Conservation (phyloP, 2,888 invertebrate genomes). For the Linnaemya tessellans region DNA sequence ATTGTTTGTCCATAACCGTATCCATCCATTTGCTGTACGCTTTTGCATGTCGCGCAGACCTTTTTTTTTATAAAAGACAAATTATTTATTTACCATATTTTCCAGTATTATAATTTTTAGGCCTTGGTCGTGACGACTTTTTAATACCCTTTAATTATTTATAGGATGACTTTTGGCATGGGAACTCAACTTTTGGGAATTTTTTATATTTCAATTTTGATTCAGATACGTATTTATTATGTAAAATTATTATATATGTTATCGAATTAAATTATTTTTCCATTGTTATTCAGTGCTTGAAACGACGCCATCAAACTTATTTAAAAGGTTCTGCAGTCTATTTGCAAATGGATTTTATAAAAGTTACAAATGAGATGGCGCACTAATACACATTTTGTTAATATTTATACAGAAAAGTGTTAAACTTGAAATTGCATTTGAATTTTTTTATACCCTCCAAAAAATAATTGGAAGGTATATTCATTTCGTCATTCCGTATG, state of each 20-base stretch:
- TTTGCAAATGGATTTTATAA: not conserved
- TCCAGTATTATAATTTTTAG: slow-evolving; percentile 18
- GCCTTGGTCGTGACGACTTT: not conserved
- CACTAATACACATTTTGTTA: not conserved
- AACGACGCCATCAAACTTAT: no score
- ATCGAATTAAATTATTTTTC: no score
- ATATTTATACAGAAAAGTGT: not conserved
- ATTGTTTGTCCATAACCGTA: not conserved
- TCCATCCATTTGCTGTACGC: not conserved
- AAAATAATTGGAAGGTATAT: no score
- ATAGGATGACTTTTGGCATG: not conserved
- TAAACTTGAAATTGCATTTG: slow-evolving; percentile 24
- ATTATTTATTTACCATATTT: not conserved
- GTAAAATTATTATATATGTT: no score
- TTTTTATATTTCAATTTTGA: no score
- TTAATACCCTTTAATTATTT: not conserved
- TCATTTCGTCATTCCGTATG: no score
- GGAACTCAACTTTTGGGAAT: no score
- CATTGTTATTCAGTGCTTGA: no score
- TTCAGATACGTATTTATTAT: no score
- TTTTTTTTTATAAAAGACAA: slow-evolving; percentile 11
- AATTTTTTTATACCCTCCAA: not conserved
- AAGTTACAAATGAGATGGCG: not conserved
- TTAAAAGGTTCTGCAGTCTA: no score
- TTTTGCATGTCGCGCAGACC: not conserved